phyloP scores from a whole-genome alignment of 2,888 invertebrate species.

The Philhelius pedissequus region DNA sequence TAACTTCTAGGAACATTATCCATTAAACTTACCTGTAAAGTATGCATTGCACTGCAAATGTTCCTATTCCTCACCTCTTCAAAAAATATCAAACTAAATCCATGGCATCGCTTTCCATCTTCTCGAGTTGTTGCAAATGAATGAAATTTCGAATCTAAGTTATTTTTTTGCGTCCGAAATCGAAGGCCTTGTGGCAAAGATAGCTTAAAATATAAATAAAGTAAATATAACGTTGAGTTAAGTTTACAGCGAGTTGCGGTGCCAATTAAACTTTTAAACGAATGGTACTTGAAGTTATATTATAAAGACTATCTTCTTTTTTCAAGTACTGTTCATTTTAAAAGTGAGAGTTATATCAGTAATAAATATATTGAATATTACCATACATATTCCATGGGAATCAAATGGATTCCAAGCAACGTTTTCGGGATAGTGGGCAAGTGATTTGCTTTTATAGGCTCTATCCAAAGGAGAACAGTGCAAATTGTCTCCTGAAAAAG shows the following conservation, averaged over 20 bases:
- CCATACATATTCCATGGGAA: slow-evolving; percentile 97
- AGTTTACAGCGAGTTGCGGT: too few species aligned
- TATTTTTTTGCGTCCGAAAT: slow-evolving; percentile 96
- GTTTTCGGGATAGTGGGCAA: slow-evolving; percentile 96
- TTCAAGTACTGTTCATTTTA: neutral
- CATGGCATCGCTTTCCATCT: slow-evolving; percentile 96
- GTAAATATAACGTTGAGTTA: neutral
- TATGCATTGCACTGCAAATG: slow-evolving; percentile 97
- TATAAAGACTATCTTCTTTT: too few species aligned
- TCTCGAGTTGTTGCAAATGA: slow-evolving; percentile 98
- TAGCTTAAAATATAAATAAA: slow-evolving; percentile 82
- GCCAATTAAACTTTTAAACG: too few species aligned
- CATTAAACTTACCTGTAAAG: slow-evolving; percentile 85
- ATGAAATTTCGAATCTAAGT: slow-evolving; percentile 92
- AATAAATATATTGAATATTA: slow-evolving; percentile 77
- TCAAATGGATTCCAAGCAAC: slow-evolving; percentile 94
- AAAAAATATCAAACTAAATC: slow-evolving; percentile 96
- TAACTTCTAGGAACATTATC: neutral
- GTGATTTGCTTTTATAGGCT: slow-evolving; percentile 94
- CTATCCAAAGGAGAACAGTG: slow-evolving; percentile 95
- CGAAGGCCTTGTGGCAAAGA: slow-evolving; percentile 96
- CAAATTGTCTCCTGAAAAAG: slow-evolving; percentile 86
- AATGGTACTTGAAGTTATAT: too few species aligned
- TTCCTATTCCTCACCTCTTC: slow-evolving; percentile 96
- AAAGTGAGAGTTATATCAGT: neutral